Conservation (phyloP, 2,113 vertebrate genomes). For the Synodontis membranacea region DNA sequence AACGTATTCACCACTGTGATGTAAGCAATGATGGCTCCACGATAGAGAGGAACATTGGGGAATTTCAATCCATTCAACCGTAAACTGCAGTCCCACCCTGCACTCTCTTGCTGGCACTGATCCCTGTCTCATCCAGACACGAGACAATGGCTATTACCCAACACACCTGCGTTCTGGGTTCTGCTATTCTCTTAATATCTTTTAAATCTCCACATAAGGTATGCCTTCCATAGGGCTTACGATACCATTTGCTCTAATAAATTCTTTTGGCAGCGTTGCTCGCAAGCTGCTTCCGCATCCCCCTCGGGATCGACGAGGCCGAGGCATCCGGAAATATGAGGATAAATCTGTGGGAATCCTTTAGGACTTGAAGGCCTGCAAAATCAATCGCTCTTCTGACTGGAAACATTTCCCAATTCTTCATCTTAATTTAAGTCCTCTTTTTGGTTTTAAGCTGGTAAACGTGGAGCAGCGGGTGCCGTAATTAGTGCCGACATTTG, state of each 20-base stretch:
- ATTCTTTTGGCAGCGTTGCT: conserved; percentile 80
- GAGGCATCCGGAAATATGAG: conserved; percentile 78
- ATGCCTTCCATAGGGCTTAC: conserved; percentile 84
- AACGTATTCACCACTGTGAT: neutral
- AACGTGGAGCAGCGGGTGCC: conserved; percentile 69
- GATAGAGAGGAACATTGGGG: conserved; percentile 38
- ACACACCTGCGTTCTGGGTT: conserved; percentile 79
- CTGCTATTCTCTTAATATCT: conserved; percentile 79
- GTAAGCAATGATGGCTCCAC: neutral
- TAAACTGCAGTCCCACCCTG: conserved; percentile 60
- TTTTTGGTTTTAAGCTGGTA: conserved; percentile 67
- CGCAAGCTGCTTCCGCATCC: conserved; percentile 77
- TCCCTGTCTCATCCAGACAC: conserved; percentile 53
- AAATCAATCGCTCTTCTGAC: conserved; percentile 75
- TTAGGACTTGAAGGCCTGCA: conserved; percentile 66
- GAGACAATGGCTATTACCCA: conserved; percentile 79
- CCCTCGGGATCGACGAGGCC: conserved; percentile 64
- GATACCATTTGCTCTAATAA: conserved; percentile 84
- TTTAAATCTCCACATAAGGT: conserved; percentile 85
- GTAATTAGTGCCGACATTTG: conserved; percentile 69
- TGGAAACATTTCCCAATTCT: conserved; percentile 79
- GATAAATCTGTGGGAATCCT: conserved; percentile 80
- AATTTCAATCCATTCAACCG: conserved; percentile 50
- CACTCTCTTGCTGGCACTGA: conserved; percentile 48
- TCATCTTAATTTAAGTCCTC: conserved; percentile 78